Evolutionary conservation across 2,113 vertebrate genomes (phyloP).

Genomic region (Hydrochoerus hydrochaeris): DNA sequence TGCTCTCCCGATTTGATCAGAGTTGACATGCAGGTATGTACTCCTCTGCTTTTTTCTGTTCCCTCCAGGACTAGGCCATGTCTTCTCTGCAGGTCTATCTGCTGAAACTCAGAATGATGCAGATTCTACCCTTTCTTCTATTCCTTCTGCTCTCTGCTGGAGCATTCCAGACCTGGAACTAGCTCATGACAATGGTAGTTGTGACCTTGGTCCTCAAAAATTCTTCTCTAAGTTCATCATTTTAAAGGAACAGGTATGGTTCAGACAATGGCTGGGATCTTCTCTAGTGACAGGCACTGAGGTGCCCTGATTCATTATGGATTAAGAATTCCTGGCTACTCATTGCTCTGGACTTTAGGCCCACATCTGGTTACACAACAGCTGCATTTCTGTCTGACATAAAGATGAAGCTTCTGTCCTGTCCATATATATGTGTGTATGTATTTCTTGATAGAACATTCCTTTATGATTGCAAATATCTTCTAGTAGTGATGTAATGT

Average conservation of each 20-base stretch:
- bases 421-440: not conserved
- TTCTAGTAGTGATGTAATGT: not conserved
- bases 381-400: not conserved
- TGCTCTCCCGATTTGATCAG: not conserved
- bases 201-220: slow-evolving; percentile 11
- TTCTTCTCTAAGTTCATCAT: not conserved
- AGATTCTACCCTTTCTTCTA: not conserved
- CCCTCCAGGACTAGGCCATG: not conserved
- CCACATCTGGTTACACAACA: not conserved
- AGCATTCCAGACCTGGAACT: not conserved
- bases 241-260: not conserved
- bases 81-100: not conserved
- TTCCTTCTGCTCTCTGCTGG: not conserved
- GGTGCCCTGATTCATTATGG: not conserved
- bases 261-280: not conserved
- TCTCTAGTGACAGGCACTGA: not conserved
- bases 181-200: not conserved
- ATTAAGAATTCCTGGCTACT: not conserved
- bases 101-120: not conserved
- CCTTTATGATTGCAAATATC: not conserved
- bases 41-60: not conserved
- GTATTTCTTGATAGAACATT: not conserved
- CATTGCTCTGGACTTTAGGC: not conserved
- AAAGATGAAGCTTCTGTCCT: not conserved
- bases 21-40: not conserved